These are phyloP conservation scores for Brassicogethes aeneus DNA, from an alignment of 2,888 invertebrate genomes.

Conservation along the genomic window DNA sequence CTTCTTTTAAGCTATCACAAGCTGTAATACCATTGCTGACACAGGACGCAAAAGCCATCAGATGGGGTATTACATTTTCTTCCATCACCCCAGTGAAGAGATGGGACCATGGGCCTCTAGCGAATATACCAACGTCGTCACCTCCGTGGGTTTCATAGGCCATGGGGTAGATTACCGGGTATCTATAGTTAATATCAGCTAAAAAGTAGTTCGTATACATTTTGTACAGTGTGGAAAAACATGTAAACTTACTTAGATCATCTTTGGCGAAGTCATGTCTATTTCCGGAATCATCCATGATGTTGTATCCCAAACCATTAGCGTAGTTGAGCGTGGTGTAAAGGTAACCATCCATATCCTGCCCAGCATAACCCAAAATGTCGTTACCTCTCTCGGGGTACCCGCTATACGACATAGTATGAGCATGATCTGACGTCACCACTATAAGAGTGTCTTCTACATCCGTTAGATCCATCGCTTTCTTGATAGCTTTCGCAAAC, in stretches of 20 bases:
- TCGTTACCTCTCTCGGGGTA: conserved; percentile 56
- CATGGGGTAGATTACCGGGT: conserved; percentile 55
- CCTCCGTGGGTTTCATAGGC: conserved; percentile 63
- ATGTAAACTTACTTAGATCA: conserved; percentile 28
- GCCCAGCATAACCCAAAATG: conserved; percentile 47
- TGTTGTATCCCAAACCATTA: conserved; percentile 56
- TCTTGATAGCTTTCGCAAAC: conserved; percentile 43
- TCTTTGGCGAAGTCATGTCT: conserved; percentile 47
- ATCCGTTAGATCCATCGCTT: conserved; percentile 53
- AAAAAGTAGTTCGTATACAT: too few species aligned
- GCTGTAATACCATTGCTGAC: conserved; percentile 48
- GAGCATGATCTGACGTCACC: conserved; percentile 68
- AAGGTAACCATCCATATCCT: conserved; percentile 42
- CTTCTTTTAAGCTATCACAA: conserved; percentile 8
- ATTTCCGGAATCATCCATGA: conserved; percentile 36
- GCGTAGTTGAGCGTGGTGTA: conserved; percentile 62
- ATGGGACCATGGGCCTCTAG: conserved; percentile 70
- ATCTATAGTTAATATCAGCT: conserved; percentile 44
- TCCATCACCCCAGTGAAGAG: conserved; percentile 72
- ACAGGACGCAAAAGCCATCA: conserved; percentile 64
- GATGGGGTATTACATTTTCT: conserved; percentile 69
- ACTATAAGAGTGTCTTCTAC: conserved; percentile 67
- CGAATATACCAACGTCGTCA: conserved; percentile 73
- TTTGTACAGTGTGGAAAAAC: too few species aligned
- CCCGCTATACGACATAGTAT: conserved; percentile 64